Evolutionary conservation across 1,140 invertebrate species (phyloP).

Genomic region (Scaptomyza montana): DNA sequence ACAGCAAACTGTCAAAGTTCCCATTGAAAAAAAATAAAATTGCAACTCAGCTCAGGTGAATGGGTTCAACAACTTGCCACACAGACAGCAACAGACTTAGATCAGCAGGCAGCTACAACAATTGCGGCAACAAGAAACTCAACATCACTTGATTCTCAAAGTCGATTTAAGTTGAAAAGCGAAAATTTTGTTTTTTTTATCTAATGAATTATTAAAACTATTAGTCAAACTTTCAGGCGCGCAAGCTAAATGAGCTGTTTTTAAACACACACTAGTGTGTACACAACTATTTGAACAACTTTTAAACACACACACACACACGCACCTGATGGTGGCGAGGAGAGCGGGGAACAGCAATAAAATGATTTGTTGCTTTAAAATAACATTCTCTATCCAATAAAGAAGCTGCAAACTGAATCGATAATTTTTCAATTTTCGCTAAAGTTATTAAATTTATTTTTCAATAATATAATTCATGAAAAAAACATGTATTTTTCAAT

Average conservation of each 20-base stretch:
- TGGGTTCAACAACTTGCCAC: conserved; percentile 40
- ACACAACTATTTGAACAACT: conserved; percentile 39
- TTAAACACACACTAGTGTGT: conserved; percentile 22
- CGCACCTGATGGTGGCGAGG: neutral
- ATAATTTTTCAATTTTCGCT: too few relatives aligned
- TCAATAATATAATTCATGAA: neutral
- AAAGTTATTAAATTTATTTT: neutral
- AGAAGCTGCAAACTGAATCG: too few relatives aligned
- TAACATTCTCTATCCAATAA: too few relatives aligned
- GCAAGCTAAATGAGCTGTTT: conserved; percentile 21
- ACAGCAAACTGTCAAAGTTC: conserved; percentile 34
- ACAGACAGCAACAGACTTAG: conserved; percentile 9
- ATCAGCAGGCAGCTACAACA: too few relatives aligned
- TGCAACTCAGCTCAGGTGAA: conserved; percentile 4
- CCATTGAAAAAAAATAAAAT: conserved; percentile 43
- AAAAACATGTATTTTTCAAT: neutral
- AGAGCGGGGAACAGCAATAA: too few relatives aligned
- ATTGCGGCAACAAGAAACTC: neutral
- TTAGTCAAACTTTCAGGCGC: conserved; percentile 36
- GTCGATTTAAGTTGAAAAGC: conserved; percentile 31
- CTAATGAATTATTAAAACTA: conserved; percentile 55
- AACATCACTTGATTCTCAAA: conserved; percentile 51
- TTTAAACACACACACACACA: neutral
- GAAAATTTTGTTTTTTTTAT: conserved; percentile 39
- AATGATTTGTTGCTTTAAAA: too few relatives aligned